Percentiles rank a stretch among this genome's conserved stretches.
These are phyloP conservation scores for Alca torda DNA, from an alignment of 2,797 vertebrate species.

Conservation along the genomic window DNA sequence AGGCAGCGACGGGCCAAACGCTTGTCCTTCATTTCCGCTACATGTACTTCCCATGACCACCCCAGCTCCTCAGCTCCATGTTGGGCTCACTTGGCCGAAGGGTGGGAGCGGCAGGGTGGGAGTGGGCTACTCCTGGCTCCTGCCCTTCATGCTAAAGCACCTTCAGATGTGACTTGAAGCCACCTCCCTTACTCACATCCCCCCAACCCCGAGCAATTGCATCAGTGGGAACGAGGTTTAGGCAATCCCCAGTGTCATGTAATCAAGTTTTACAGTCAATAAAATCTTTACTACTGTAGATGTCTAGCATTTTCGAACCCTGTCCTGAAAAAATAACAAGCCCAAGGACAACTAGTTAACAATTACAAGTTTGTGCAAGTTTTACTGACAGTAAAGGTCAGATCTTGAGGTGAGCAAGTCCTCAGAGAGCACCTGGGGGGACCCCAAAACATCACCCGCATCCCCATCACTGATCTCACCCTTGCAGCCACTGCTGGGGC, in stretches of 20 bases:
- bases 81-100: not conserved
- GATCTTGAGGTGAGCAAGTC: not conserved
- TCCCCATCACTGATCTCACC: not conserved
- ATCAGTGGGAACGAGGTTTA: constrained; percentile 15
- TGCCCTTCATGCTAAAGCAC: not conserved
- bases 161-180: not conserved
- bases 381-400: constrained; percentile 31
- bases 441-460: not conserved
- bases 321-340: constrained; percentile 27
- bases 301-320: constrained; percentile 43
- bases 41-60: not conserved
- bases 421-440: not conserved
- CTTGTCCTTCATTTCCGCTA: not conserved
- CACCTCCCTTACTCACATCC: not conserved
- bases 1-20: fast-evolving
- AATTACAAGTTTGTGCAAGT: constrained; percentile 22
- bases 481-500: not conserved
- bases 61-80: not conserved
- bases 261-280: constrained; percentile 59
- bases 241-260: constrained; percentile 17
- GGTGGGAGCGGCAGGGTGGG: not conserved
- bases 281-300: constrained; percentile 59
- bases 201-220: not conserved
- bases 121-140: not conserved
- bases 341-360: not conserved